These are phyloP conservation scores for Pachliopta kotzebuea DNA, from an alignment of 2,888 invertebrate species.

Conservation along the genomic window DNA sequence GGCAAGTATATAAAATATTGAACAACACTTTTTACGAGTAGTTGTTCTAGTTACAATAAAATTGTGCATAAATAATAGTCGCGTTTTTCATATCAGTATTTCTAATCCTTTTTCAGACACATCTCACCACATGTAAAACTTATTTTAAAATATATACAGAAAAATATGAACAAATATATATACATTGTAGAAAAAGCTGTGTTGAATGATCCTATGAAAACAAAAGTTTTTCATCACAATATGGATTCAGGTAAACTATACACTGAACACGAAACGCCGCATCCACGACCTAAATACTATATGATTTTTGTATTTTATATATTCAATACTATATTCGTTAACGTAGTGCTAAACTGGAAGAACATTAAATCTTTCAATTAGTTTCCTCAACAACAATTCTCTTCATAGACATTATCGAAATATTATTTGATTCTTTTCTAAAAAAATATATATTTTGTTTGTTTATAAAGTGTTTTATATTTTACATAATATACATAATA, in stretches of 20 bases:
- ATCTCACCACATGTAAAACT: background rate
- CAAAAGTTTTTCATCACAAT: conserved; percentile 22
- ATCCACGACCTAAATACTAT: conserved; percentile 4
- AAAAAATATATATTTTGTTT: too few species aligned
- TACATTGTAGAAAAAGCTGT: background rate
- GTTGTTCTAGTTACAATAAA: background rate
- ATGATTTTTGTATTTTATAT: background rate
- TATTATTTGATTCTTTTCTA: too few species aligned
- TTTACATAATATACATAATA: too few species aligned
- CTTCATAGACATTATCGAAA: too few species aligned
- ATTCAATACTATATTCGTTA: background rate
- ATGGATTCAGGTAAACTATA: conserved; percentile 11
- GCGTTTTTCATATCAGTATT: background rate
- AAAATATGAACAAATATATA: background rate
- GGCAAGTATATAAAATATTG: too few species aligned
- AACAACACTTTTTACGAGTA: too few species aligned
- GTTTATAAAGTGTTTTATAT: too few species aligned
- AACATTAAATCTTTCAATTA: too few species aligned
- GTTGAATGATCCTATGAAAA: conserved; percentile 11
- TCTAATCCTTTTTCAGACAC: background rate
- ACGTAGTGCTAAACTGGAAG: too few species aligned
- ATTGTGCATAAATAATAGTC: background rate
- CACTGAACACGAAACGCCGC: background rate
- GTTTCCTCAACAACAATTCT: too few species aligned
- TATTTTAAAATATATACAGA: background rate